Evolutionary conservation across 2,888 invertebrate species (phyloP).

Genomic region (Protonemura montana): DNA sequence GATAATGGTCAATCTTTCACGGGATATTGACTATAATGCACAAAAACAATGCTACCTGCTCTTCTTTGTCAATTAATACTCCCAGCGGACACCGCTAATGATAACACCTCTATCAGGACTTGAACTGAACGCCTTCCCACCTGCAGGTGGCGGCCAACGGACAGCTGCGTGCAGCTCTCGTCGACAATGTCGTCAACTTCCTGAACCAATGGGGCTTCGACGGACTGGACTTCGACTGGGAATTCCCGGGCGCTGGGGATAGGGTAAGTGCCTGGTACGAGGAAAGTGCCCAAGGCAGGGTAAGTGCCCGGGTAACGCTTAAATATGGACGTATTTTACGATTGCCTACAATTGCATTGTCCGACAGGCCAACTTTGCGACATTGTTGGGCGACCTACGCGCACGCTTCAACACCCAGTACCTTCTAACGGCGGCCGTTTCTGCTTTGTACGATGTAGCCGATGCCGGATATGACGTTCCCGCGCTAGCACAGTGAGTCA

Average conservation of each 20-base stretch:
- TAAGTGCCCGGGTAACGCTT: too few species aligned
- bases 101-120: too few species aligned
- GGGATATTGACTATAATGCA: too few species aligned
- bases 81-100: too few species aligned
- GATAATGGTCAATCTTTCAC: too few species aligned
- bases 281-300: too few species aligned
- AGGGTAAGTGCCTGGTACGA: slow-evolving; percentile 12
- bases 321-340: too few species aligned
- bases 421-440: neutral
- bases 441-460: neutral
- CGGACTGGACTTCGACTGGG: slow-evolving; percentile 25
- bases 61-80: too few species aligned
- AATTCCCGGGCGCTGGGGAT: neutral
- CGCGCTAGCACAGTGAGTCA: neutral
- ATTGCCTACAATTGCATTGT: neutral
- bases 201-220: neutral
- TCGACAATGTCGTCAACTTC: neutral
- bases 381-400: neutral
- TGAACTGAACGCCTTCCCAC: too few species aligned
- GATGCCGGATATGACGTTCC: neutral
- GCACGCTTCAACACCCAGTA: neutral
- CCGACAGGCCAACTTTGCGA: neutral
- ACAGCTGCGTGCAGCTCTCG: neutral
- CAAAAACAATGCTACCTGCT: too few species aligned
- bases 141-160: slow-evolving; percentile 18